phyloP scores from a whole-genome alignment of 2,797 vertebrate species.

The Acanthornis magna region DNA sequence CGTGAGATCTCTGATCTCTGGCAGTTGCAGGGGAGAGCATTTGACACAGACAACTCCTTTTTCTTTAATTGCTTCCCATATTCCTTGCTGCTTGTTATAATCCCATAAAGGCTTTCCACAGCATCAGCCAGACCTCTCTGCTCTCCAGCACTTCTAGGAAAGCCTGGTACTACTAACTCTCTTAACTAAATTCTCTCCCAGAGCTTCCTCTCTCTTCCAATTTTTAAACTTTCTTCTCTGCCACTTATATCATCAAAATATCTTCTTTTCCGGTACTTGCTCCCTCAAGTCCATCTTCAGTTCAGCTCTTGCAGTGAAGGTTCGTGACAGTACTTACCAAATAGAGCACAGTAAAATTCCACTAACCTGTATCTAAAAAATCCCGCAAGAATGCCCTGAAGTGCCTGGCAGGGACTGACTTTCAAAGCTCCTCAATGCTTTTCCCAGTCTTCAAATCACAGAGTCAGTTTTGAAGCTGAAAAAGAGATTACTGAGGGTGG shows the following conservation, averaged over 20 bases:
- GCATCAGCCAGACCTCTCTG: neutral
- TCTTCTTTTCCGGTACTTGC: neutral
- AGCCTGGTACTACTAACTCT: neutral
- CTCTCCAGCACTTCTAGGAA: neutral
- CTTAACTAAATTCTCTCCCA: neutral
- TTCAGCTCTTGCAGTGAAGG: neutral
- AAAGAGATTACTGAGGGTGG: neutral
- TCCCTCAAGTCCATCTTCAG: neutral
- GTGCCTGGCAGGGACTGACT: neutral
- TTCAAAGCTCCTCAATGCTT: neutral
- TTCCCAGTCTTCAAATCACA: neutral
- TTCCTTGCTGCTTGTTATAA: neutral
- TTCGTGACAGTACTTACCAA: neutral
- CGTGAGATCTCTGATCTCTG: neutral
- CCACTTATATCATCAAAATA: neutral
- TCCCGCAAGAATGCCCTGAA: neutral
- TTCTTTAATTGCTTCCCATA: neutral
- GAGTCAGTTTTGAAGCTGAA: neutral
- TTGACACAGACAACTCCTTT: neutral
- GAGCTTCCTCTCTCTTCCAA: neutral
- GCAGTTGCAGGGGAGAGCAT: neutral
- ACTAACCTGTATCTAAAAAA: neutral
- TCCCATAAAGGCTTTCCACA: neutral
- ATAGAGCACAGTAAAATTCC: neutral
- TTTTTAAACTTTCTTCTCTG: neutral